These are phyloP conservation scores for Passer domesticus DNA, from an alignment of 2,113 vertebrate genomes.

Conservation along the genomic window DNA sequence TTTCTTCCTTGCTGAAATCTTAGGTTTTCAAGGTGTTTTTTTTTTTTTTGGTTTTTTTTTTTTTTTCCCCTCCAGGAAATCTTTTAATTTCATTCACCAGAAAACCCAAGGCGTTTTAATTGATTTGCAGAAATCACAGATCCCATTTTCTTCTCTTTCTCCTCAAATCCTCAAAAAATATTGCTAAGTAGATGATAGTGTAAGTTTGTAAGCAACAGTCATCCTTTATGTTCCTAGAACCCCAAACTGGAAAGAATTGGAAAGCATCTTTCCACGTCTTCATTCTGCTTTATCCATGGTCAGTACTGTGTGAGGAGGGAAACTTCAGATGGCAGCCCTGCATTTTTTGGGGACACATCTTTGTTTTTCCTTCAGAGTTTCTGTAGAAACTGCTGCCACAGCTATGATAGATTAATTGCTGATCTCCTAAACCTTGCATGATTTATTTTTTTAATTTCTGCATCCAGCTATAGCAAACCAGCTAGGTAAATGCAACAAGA, in stretches of 20 bases:
- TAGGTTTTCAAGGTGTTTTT: not conserved
- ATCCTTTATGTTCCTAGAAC: not conserved
- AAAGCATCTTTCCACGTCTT: not conserved
- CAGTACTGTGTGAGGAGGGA: not conserved
- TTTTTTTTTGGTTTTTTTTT: no score
- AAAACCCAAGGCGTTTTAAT: not conserved
- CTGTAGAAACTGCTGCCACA: not conserved
- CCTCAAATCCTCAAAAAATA: not conserved
- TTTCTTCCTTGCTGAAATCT: not conserved
- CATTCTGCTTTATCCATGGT: not conserved
- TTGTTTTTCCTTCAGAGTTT: not conserved
- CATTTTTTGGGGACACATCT: not conserved
- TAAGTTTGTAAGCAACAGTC: not conserved
- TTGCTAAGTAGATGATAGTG: not conserved
- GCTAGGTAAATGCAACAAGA: not conserved
- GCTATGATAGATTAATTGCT: not conserved
- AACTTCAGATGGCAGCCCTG: not conserved
- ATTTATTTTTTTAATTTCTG: not conserved
- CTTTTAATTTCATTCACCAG: not conserved
- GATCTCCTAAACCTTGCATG: not conserved
- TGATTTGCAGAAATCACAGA: not conserved
- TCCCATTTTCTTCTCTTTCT: not conserved
- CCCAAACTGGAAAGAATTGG: not conserved
- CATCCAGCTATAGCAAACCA: not conserved
- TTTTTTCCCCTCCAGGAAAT: not conserved